Evolutionary conservation across 2,888 invertebrate genomes (phyloP).

Genomic region (Acanthacorydalis orientalis): DNA sequence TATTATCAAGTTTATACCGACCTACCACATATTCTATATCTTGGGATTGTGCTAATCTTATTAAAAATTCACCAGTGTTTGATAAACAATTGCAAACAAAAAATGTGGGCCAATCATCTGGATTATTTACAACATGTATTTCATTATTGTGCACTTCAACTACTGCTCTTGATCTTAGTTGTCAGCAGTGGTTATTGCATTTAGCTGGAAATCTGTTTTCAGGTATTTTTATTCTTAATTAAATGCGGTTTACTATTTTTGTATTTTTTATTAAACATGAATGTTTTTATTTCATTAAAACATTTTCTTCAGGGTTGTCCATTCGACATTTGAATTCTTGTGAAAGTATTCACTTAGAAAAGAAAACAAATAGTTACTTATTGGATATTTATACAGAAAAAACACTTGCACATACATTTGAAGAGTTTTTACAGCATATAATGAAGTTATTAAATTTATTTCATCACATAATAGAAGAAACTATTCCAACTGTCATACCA

Average conservation of each 20-base stretch:
- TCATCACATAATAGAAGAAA: slow-evolving; percentile 59
- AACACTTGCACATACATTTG: slow-evolving; percentile 35
- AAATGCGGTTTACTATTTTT: too few species aligned
- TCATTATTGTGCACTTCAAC: slow-evolving; percentile 31
- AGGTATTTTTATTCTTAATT: slow-evolving; percentile 20
- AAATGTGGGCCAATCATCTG: slow-evolving; percentile 15
- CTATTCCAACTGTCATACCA: slow-evolving; percentile 32
- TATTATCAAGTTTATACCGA: slow-evolving; percentile 45
- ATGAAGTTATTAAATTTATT: slow-evolving; percentile 56
- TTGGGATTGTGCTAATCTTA: slow-evolving; percentile 37
- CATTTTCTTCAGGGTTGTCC: slow-evolving; percentile 9
- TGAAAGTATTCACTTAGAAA: slow-evolving; percentile 6
- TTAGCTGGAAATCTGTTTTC: slow-evolving; percentile 39
- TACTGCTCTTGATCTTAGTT: slow-evolving; percentile 34
- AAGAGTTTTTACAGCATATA: slow-evolving; percentile 48
- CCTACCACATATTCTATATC: slow-evolving; percentile 48
- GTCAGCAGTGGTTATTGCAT: slow-evolving; percentile 28
- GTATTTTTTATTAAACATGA: too few species aligned
- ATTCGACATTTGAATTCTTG: slow-evolving; percentile 11
- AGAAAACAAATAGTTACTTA: slow-evolving; percentile 5
- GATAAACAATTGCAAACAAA: slow-evolving; percentile 4
- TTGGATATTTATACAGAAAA: slow-evolving; percentile 27
- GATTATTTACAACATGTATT: slow-evolving; percentile 21
- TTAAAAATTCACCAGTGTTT: slow-evolving; percentile 7
- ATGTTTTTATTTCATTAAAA: too few species aligned